phyloP scores from a whole-genome alignment of 2,113 vertebrate species.

The Bubalus kerabau region DNA sequence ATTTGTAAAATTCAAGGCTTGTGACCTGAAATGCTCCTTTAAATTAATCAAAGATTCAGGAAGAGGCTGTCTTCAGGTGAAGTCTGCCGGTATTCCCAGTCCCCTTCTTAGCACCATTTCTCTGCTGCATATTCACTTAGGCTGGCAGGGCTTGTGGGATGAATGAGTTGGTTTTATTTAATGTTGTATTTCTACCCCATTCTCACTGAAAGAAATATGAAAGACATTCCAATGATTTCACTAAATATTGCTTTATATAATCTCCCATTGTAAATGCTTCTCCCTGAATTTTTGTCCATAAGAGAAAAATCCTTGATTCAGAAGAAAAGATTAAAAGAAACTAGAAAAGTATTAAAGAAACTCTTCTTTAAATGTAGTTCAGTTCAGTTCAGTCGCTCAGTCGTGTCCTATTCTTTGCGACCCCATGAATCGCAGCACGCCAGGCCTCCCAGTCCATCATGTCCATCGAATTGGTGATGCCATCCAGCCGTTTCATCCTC shows the following conservation, averaged over 20 bases:
- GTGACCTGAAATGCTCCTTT: background rate
- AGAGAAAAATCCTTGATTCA: background rate
- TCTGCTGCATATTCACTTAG: background rate
- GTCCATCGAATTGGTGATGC: too few species aligned
- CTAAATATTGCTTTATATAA: background rate
- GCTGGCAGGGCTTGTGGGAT: rapidly evolving
- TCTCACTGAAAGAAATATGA: background rate
- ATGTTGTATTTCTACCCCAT: background rate
- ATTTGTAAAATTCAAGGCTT: background rate
- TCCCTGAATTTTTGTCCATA: background rate
- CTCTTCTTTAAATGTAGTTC: background rate
- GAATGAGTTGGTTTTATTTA: background rate
- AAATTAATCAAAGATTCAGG: background rate
- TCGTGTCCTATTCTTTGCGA: too few species aligned
- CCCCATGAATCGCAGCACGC: too few species aligned
- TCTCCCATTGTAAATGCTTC: background rate
- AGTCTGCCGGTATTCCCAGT: too few species aligned
- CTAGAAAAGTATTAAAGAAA: background rate
- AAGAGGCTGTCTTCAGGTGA: background rate
- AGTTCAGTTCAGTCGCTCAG: too few species aligned
- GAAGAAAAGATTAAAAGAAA: background rate
- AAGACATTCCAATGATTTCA: background rate
- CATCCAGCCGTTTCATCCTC: too few species aligned
- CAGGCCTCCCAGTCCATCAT: too few species aligned
- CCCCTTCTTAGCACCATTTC: rapidly evolving